Evolutionary conservation across 2,797 vertebrate genomes (phyloP).

Genomic region (Ibycter americanus): DNA sequence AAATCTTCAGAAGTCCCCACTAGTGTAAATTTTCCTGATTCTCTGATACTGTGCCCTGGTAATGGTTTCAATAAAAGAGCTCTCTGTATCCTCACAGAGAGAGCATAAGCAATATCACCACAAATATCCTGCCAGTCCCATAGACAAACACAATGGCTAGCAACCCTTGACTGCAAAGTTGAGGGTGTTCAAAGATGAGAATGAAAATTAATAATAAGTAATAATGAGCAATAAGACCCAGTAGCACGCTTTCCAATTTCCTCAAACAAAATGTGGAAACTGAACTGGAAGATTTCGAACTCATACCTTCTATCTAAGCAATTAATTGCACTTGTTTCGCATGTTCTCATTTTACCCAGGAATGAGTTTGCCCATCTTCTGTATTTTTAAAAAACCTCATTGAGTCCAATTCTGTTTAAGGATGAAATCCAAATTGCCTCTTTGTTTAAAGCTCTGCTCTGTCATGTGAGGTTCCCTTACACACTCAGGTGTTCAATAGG

Average conservation of each 20-base stretch:
- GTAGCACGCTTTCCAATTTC: not conserved
- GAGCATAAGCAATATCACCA: not conserved
- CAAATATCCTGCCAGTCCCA: accelerated
- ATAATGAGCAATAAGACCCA: not conserved
- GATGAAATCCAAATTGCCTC: not conserved
- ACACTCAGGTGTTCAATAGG: not conserved
- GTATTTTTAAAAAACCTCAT: not conserved
- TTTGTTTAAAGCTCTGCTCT: not conserved
- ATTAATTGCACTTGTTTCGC: not conserved
- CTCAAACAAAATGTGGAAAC: not conserved
- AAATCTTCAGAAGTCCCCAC: not conserved
- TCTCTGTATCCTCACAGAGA: not conserved
- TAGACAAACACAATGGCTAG: not conserved
- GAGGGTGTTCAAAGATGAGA: not conserved
- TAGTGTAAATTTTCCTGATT: not conserved
- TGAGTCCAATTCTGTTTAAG: not conserved
- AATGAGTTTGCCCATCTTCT: not conserved
- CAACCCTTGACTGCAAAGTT: not conserved
- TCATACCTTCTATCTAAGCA: not conserved
- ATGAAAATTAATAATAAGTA: not conserved
- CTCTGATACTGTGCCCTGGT: not conserved
- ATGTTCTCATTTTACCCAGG: not conserved
- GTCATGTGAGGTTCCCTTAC: not conserved
- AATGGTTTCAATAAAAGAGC: not conserved
- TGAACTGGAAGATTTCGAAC: not conserved